These are phyloP conservation scores for Scaptomyza reducta DNA, from an alignment of 2,888 invertebrate species.

Conservation along the genomic window DNA sequence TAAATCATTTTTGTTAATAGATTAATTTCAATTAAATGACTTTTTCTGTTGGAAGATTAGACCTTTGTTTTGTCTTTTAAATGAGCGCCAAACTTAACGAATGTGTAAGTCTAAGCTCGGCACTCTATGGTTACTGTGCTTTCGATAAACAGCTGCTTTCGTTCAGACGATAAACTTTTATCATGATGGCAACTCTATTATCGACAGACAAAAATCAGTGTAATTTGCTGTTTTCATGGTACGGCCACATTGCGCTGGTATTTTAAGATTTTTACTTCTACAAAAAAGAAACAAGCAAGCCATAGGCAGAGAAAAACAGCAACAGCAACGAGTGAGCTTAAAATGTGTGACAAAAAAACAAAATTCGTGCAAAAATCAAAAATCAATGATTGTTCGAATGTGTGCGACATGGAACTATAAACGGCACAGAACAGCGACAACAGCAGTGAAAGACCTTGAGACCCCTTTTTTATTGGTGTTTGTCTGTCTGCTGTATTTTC, in stretches of 20 bases:
- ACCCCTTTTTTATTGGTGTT: constrained; percentile 13
- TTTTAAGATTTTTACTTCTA: constrained; percentile 51
- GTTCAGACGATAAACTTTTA: not conserved
- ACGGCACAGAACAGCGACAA: constrained; percentile 24
- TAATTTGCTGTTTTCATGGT: constrained; percentile 18
- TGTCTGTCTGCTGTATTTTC: constrained; percentile 52
- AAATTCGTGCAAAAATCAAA: constrained; percentile 47
- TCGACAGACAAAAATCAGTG: not conserved
- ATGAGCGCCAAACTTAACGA: not conserved
- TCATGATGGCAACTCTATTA: constrained; percentile 13
- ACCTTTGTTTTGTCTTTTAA: not conserved
- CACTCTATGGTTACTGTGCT: not conserved
- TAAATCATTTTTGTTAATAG: not conserved
- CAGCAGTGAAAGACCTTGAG: constrained; percentile 60
- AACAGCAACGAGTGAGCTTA: constrained; percentile 56
- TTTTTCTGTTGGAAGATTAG: not conserved
- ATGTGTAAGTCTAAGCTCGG: constrained; percentile 2
- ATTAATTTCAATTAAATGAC: not conserved
- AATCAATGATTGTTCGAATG: constrained; percentile 58
- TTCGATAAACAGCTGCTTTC: constrained; percentile 21
- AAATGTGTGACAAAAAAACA: constrained; percentile 51
- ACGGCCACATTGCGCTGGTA: constrained; percentile 48
- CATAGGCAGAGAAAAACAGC: constrained; percentile 52
- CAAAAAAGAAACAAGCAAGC: constrained; percentile 47
- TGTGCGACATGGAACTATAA: constrained; percentile 33